Conservation (phyloP, 2,888 invertebrate genomes). For the Protonemura montana region DNA sequence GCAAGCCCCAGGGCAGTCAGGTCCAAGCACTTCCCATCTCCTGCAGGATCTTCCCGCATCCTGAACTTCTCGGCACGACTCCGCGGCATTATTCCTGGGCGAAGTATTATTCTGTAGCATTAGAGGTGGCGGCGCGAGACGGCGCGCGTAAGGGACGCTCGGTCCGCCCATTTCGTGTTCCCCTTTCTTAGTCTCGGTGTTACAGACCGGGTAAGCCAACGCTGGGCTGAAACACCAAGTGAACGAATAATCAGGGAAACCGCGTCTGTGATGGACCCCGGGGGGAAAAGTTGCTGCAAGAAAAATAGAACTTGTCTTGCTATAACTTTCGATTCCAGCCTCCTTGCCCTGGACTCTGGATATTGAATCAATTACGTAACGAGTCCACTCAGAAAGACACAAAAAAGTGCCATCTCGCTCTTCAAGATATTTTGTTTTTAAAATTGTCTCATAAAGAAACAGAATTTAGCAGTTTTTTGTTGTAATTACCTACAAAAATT, state of each 20-base stretch:
- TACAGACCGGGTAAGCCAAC: neutral
- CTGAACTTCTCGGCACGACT: neutral
- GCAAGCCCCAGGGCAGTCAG: neutral
- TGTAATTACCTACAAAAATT: too few relatives aligned
- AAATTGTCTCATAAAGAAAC: too few relatives aligned
- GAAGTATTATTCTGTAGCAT: neutral
- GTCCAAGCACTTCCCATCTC: neutral
- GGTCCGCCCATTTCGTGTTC: constrained; percentile 35
- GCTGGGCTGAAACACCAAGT: constrained; percentile 2
- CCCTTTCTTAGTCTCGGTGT: constrained; percentile 20
- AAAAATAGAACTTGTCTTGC: too few relatives aligned
- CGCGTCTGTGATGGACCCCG: neutral
- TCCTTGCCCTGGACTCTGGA: too few relatives aligned
- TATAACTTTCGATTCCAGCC: too few relatives aligned
- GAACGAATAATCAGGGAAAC: constrained; percentile 25
- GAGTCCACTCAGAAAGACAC: too few relatives aligned
- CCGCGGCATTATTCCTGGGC: neutral
- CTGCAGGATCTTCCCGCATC: neutral
- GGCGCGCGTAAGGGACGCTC: neutral
- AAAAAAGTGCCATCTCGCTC: too few relatives aligned
- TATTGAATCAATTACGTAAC: too few relatives aligned
- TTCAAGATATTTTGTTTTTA: too few relatives aligned
- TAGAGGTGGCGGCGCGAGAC: neutral
- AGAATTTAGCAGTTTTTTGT: too few relatives aligned
- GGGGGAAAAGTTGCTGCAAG: too few relatives aligned